Conservation (phyloP, 2,113 vertebrate species). For the Carassius carassius region DNA sequence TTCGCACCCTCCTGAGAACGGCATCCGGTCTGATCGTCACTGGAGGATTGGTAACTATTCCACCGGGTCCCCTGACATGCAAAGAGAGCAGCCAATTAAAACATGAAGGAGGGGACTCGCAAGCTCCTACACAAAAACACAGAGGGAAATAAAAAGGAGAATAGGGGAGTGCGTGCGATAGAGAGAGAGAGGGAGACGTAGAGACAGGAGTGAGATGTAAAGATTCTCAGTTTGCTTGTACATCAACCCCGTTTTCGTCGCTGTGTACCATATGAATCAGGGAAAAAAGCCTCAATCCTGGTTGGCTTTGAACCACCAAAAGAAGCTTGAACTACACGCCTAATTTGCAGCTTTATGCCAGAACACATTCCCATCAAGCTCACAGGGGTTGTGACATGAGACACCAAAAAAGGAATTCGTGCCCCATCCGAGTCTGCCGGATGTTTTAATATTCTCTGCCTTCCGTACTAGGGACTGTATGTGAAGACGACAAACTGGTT, state of each 20-base stretch:
- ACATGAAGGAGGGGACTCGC: constrained; percentile 56
- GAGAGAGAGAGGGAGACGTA: constrained; percentile 23
- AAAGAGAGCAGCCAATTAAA: constrained; percentile 70
- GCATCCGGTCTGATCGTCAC: constrained; percentile 60
- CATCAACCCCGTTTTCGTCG: constrained; percentile 55
- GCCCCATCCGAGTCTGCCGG: not conserved
- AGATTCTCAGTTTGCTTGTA: constrained; percentile 59
- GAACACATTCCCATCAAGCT: constrained; percentile 57
- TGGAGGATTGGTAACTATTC: constrained; percentile 64
- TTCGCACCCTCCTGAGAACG: constrained; percentile 53
- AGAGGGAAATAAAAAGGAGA: constrained; percentile 18
- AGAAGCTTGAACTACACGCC: constrained; percentile 48
- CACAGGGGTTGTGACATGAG: constrained; percentile 51
- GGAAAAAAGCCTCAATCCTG: constrained; percentile 47
- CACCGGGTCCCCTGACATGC: constrained; percentile 56
- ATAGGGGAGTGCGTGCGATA: not conserved
- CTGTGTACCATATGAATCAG: constrained; percentile 43
- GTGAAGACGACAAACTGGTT: constrained; percentile 17
- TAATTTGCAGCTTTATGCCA: constrained; percentile 64
- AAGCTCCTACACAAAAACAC: constrained; percentile 25
- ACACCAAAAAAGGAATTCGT: constrained; percentile 35
- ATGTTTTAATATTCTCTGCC: constrained; percentile 46
- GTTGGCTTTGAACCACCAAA: constrained; percentile 54
- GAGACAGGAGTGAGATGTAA: constrained; percentile 53
- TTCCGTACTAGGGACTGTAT: not conserved